phyloP scores from a whole-genome alignment of 2,888 invertebrate species.

The Cantharis nigra region DNA sequence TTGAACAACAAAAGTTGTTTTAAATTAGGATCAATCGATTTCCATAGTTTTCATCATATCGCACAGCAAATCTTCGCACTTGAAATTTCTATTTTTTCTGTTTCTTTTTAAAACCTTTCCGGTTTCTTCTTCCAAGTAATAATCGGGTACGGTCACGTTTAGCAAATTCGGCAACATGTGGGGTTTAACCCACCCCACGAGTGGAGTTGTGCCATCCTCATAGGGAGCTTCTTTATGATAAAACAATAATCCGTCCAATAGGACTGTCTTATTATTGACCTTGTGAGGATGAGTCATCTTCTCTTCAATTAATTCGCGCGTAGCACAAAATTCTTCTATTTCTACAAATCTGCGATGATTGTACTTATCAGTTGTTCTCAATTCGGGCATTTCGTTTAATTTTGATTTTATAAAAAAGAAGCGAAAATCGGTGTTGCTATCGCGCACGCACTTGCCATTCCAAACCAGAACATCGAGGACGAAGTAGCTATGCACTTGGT shows the following conservation, averaged over 20 bases:
- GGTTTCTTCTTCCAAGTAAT: slow-evolving; percentile 52
- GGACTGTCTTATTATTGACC: slow-evolving; percentile 52
- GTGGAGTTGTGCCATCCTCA: slow-evolving; percentile 72
- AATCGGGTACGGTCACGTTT: slow-evolving; percentile 55
- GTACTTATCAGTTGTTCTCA: slow-evolving; percentile 49
- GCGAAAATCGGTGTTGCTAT: slow-evolving; percentile 83
- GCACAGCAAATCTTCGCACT: background rate
- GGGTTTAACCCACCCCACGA: slow-evolving; percentile 90
- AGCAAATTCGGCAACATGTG: slow-evolving; percentile 82
- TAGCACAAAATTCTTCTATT: slow-evolving; percentile 59
- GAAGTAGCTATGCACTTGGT: slow-evolving; percentile 66
- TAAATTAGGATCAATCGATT: too few species aligned
- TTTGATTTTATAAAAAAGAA: slow-evolving; percentile 82
- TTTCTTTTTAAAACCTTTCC: background rate
- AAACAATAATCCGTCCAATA: slow-evolving; percentile 87
- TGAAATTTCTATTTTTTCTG: background rate
- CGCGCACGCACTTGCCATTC: slow-evolving; percentile 72
- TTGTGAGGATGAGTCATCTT: slow-evolving; percentile 52
- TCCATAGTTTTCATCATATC: background rate
- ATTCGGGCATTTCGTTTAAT: slow-evolving; percentile 65
- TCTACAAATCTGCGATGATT: slow-evolving; percentile 59
- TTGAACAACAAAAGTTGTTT: too few species aligned
- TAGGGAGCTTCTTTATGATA: slow-evolving; percentile 86
- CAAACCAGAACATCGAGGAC: slow-evolving; percentile 84
- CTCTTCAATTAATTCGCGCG: slow-evolving; percentile 55